Base-by-base conservation (phyloP, 2,888 invertebrate genomes). In the Linnaemya vulpina region DNA sequence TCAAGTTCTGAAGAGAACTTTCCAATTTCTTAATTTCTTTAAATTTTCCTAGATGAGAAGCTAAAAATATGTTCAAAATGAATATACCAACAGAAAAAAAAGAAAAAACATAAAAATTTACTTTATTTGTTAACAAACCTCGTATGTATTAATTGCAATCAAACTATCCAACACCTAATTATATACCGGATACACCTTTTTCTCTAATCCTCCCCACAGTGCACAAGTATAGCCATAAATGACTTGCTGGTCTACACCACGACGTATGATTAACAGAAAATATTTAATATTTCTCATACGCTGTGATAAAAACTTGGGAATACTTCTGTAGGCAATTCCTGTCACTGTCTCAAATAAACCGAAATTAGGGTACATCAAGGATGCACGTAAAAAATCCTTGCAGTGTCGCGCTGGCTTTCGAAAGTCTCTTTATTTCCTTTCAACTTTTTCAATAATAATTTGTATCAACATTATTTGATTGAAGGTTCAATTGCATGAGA, bases 401-500 rank as follows among this genome's bases (percentile, higher is more conserved):
- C 30, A 30, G 30, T 3, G 10, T 55, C 5, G 13, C 4, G 5
- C 5, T 53, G 22, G 3, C 53, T 22, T 46, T 46, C 15, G 15
- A 11, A 1, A 55, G n/a, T n/a, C 10, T 65, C n/a, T 46, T 67
- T 30, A 10, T 43, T 43, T 46, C 1, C 10, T 1, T 78, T 49
- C 79, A 49, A 63, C 73, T 71, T 73, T 74, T 75, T 49, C 13
- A 67, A 77, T 25, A 40, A 63, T 10, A 20, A 20, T 63, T 20
- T 20, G 62, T 8, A n/a, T n/a, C n/a, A n/a, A n/a, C n/a, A 38
- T 62, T 38, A 20, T 63, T 91, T 96, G 88, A 94, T 96, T 0
- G 96, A 96, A 95, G 96, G 91, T 96, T 96, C 90, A 94, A 95
- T 63, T 95, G 96, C 15, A 93, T 95, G 51, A 94, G 95, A 93